Evolutionary conservation across 2,888 invertebrate species (phyloP).

Genomic region (Stenodera caucasica): DNA sequence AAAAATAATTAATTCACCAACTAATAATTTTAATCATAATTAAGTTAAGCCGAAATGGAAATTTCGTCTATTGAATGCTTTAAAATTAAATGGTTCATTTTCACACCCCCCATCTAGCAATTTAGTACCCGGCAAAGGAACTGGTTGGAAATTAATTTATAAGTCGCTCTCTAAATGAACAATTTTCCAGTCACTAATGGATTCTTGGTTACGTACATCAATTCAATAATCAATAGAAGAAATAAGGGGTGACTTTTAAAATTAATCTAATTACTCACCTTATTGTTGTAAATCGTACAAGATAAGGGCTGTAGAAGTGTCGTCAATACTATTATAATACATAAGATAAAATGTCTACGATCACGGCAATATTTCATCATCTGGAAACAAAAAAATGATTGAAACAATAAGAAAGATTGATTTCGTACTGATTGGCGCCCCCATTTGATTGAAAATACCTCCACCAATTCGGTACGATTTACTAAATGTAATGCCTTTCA

Average conservation of each 20-base stretch:
- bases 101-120: not conserved
- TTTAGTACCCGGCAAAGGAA: not conserved
- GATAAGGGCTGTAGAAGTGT: not conserved
- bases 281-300: not conserved
- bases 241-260: not conserved
- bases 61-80: constrained; percentile 4
- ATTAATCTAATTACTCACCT: not conserved
- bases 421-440: not conserved
- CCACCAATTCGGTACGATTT: not conserved
- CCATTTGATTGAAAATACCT: not conserved
- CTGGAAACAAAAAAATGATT: not conserved
- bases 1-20: not conserved
- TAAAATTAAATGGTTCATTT: not conserved
- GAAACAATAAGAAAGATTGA: not conserved
- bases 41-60: not conserved
- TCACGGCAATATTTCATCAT: not conserved
- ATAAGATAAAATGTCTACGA: not conserved
- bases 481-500: not conserved
- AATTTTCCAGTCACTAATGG: not conserved
- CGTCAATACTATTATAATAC: not conserved
- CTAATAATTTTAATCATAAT: not conserved
- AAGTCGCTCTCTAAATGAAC: not conserved
- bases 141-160: not conserved
- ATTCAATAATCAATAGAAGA: not conserved
- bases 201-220: not conserved